These are phyloP conservation scores for Clamator glandarius DNA, from an alignment of 2,797 vertebrate species.

Conservation along the genomic window DNA sequence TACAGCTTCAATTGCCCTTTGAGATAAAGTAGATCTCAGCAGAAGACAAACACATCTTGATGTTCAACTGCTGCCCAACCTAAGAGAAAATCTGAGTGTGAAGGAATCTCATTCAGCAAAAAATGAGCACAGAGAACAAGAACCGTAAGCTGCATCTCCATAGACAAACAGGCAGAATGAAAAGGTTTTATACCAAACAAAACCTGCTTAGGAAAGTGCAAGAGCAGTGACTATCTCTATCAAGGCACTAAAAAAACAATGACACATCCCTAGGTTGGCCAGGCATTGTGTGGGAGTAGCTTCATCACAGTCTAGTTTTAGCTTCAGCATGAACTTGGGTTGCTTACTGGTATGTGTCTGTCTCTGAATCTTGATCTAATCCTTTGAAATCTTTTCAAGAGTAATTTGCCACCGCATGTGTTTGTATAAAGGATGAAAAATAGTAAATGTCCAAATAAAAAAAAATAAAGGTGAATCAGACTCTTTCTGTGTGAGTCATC, in stretches of 20 bases:
- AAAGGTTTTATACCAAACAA: neutral
- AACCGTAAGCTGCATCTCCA: neutral
- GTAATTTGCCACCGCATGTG: conserved; percentile 29
- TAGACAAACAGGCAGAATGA: neutral
- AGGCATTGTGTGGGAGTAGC: conserved; percentile 22
- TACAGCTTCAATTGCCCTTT: neutral
- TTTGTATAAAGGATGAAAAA: conserved; percentile 45
- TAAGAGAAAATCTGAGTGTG: neutral
- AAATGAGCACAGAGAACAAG: neutral
- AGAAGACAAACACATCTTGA: neutral
- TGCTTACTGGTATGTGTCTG: neutral
- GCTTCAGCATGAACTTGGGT: neutral
- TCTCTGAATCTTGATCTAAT: neutral
- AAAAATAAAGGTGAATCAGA: conserved; percentile 38
- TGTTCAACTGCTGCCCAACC: neutral
- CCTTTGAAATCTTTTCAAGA: conserved; percentile 28
- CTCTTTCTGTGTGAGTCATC: conserved; percentile 65
- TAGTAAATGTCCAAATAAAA: conserved; percentile 38
- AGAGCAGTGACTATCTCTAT: conserved; percentile 5
- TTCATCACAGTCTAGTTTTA: neutral
- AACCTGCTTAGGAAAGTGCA: neutral
- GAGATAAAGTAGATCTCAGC: neutral
- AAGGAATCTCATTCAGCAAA: neutral
- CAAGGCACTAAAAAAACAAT: neutral
- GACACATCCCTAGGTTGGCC: neutral